Percentiles rank a stretch among this genome's conserved stretches.
These are phyloP conservation scores for Koerneria pararmatus DNA, from an alignment of 2,888 invertebrate genomes.

Conservation along the genomic window DNA sequence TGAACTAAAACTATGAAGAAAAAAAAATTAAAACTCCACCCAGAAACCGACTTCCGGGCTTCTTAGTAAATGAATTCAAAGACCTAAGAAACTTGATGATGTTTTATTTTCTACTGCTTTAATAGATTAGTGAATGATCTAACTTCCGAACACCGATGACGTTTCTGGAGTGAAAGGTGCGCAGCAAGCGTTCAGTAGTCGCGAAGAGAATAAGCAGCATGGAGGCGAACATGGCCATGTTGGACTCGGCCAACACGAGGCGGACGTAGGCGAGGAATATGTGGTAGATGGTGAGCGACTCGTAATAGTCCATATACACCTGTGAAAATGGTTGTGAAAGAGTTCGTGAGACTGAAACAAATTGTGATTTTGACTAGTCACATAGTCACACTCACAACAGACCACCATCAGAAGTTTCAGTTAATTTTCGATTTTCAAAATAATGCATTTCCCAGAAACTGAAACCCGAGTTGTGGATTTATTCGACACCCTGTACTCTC, in stretches of 20 bases:
- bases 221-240: conserved; percentile 53
- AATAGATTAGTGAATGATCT: too few relatives aligned
- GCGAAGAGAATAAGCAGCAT: conserved; percentile 55
- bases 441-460: too few relatives aligned
- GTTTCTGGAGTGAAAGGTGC: conserved; percentile 44
- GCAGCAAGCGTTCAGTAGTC: conserved; percentile 51
- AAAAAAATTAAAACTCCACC: too few relatives aligned
- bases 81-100: too few relatives aligned
- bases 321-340: conserved; percentile 27
- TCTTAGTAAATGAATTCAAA: too few relatives aligned
- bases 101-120: too few relatives aligned
- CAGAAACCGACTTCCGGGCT: too few relatives aligned
- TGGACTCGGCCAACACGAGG: conserved; percentile 30
- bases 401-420: too few relatives aligned
- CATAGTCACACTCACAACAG: conserved; percentile 4
- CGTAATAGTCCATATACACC: conserved; percentile 55
- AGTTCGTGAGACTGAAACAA: not conserved
- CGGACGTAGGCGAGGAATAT: conserved; percentile 50
- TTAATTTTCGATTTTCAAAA: too few relatives aligned
- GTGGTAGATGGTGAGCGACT: conserved; percentile 47
- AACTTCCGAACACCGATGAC: conserved; percentile 35
- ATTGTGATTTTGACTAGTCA: not conserved
- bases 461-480: too few relatives aligned
- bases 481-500: too few relatives aligned
- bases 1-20: too few relatives aligned